Conservation (phyloP, 2,888 invertebrate species). For the Microplitis manilae region DNA sequence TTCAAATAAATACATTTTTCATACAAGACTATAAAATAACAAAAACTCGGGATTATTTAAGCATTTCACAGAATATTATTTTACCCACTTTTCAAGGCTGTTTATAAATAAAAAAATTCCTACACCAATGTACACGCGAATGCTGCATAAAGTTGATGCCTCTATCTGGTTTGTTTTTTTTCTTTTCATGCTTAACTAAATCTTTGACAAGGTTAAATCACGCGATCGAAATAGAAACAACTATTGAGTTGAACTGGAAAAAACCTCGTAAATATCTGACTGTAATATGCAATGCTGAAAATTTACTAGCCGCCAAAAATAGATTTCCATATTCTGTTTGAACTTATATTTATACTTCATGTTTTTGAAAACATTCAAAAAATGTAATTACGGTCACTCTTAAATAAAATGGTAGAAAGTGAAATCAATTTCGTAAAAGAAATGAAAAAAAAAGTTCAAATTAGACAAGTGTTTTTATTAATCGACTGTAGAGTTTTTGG, state of each 20-base stretch:
- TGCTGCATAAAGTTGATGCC: background rate
- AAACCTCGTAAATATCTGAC: slow-evolving; percentile 1
- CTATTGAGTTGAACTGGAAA: background rate
- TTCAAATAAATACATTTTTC: background rate
- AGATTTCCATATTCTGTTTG: background rate
- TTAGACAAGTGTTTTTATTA: background rate
- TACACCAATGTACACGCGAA: background rate
- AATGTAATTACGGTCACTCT: no score
- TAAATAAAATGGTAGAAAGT: no score
- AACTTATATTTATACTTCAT: no score
- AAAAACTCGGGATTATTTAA: no score
- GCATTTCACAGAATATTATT: no score
- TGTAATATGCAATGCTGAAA: background rate
- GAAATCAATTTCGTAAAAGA: background rate
- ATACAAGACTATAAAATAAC: no score
- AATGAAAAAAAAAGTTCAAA: background rate
- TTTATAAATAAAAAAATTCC: background rate
- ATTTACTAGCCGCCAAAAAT: background rate
- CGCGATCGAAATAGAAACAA: slow-evolving; percentile 14
- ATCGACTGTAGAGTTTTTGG: background rate
- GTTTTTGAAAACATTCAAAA: background rate
- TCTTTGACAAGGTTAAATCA: slow-evolving; percentile 14
- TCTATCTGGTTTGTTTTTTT: slow-evolving; percentile 4
- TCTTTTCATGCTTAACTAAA: background rate
- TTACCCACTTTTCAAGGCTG: background rate